Base-by-base conservation (phyloP, 2,888 invertebrate species). In the Mamestra brassicae region DNA sequence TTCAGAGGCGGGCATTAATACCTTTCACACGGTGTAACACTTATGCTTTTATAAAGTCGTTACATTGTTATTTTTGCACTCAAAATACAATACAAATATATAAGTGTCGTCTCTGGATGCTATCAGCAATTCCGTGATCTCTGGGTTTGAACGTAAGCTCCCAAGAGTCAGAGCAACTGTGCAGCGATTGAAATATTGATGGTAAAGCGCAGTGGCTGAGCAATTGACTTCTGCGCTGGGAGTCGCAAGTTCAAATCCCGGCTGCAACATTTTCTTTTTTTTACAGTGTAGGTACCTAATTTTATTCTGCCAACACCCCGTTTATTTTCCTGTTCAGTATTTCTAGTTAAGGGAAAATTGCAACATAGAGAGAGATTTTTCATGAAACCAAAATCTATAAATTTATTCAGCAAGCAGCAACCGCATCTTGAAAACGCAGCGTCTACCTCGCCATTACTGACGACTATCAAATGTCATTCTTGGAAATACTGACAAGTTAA, bases 101-200 rank as follows among this genome's bases (percentile, higher is more conserved):
- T 26, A 26, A 60, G 17, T 17, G 17, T 3, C 8, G 2, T 26
- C 15, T 45, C 7, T 45, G 15, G 7, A 2, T 26, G 7, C n/a
- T 13, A 3, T 0, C 34, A 10, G 26, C 26, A 3, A 34, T 36
- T 57, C 57, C 15, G 3, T 5, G 7, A 2, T 45, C 45, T 62
- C 17, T 62, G 11, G 11, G 6, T 5, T 66, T 45, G 15, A 55
- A 65, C 17, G 17, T 55, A 50, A 45, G 50, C 5, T 50, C 66
- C 45, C 45, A 13, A 52, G 50, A 74, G 50, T n/a, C 55, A 52
- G 42, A 50, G 47, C 47, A 64, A 64, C 58, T 79, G 15, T 79
- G 63, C 45, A 58, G 47, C 60, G 26, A 34, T 42, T 42, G 54
- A 65, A 57, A 57, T 57, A 74, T 64, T 65, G 47, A 60, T 80